Percentiles rank a stretch among this genome's conserved stretches.
phyloP scores from a whole-genome alignment of 1,140 invertebrate species.

The Halyomorpha halys region DNA sequence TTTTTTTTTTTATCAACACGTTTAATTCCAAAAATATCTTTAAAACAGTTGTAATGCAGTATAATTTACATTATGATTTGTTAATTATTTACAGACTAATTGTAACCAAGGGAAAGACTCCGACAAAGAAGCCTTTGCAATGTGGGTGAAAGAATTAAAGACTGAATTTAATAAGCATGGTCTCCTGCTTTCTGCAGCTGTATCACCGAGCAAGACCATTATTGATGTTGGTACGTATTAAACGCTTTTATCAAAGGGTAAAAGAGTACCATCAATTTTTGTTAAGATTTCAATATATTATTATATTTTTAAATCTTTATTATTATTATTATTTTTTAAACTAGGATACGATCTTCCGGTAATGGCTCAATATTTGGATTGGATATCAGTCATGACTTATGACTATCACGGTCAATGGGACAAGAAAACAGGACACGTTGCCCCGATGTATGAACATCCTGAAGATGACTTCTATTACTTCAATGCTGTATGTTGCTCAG shows the following conservation, averaged over 20 bases:
- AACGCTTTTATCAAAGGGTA: neutral
- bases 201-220: conserved; percentile 77
- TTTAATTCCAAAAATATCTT: too few relatives aligned
- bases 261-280: too few relatives aligned
- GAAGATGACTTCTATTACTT: conserved; percentile 52
- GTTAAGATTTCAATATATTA: too few relatives aligned
- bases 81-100: conserved; percentile 39
- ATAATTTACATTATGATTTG: too few relatives aligned
- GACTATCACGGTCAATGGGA: conserved; percentile 81
- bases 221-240: conserved; percentile 51
- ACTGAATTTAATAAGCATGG: conserved; percentile 60
- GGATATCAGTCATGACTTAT: conserved; percentile 77
- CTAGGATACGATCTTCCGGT: conserved; percentile 65
- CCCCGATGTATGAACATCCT: conserved; percentile 67
- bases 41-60: too few relatives aligned
- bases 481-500: conserved; percentile 35
- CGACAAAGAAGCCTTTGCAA: conserved; percentile 67
- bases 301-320: too few relatives aligned
- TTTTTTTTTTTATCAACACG: too few relatives aligned
- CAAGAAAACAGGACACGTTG: conserved; percentile 71
- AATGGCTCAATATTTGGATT: conserved; percentile 65
- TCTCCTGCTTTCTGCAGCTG: conserved; percentile 66
- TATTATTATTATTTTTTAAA: conserved; percentile 5
- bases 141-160: conserved; percentile 60
- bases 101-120: conserved; percentile 71